Evolutionary conservation across 2,797 vertebrate species (phyloP).

Genomic region (Brotula barbata): DNA sequence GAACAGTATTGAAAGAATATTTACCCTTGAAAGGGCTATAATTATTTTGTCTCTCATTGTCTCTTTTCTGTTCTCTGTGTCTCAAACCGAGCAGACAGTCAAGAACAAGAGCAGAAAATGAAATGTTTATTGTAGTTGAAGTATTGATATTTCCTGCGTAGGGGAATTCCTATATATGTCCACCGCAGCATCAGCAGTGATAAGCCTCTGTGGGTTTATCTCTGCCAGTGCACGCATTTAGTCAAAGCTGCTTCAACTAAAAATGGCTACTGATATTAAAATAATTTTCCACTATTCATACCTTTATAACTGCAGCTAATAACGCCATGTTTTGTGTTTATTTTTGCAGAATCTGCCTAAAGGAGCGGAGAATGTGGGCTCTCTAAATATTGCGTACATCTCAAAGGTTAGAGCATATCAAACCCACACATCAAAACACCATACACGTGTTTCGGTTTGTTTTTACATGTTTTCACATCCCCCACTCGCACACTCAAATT

Average conservation of each 20-base stretch:
- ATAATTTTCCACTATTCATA: neutral
- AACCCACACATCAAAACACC: slow-evolving; percentile 1
- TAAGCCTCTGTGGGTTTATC: too few relatives aligned
- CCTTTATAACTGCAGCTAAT: neutral
- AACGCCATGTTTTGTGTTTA: neutral
- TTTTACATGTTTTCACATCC: slow-evolving; percentile 36
- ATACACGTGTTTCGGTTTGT: too few relatives aligned
- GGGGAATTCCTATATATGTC: slow-evolving; percentile 21
- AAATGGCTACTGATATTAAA: neutral
- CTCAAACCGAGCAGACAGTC: neutral
- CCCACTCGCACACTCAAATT: neutral
- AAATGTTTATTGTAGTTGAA: neutral
- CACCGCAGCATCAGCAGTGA: too few relatives aligned
- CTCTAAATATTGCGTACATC: slow-evolving; percentile 65
- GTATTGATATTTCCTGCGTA: neutral
- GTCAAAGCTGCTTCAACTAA: neutral
- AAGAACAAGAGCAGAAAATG: slow-evolving; percentile 23
- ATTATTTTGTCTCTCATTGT: neutral
- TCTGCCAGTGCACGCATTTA: neutral
- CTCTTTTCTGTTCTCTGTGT: neutral
- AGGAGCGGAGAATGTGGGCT: slow-evolving; percentile 57
- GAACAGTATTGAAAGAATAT: too few relatives aligned
- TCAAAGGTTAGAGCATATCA: slow-evolving; percentile 63
- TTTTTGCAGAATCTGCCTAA: slow-evolving; percentile 60
- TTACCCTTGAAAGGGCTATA: too few relatives aligned